phyloP scores from a whole-genome alignment of 2,888 invertebrate genomes.

The Ectropis crepuscularia region DNA sequence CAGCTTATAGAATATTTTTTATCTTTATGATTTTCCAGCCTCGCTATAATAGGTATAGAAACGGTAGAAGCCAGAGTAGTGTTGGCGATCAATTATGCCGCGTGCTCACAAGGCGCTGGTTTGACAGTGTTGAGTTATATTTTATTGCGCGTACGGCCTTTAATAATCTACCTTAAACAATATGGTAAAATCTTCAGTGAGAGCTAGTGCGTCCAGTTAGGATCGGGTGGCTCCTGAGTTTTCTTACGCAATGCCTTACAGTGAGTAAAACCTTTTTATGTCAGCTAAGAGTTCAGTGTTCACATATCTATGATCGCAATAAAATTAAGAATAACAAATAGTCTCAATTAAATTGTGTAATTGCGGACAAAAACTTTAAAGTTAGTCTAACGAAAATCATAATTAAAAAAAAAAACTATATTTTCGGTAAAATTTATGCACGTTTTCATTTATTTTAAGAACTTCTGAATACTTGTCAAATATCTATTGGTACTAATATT shows the following conservation, averaged over 20 bases:
- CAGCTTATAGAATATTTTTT: constrained; percentile 10
- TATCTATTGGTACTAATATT: no score
- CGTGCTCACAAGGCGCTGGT: constrained; percentile 19
- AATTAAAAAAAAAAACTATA: no score
- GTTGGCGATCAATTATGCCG: constrained; percentile 34
- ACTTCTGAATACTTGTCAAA: no score
- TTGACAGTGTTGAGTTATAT: constrained; percentile 8
- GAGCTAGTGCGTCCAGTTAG: constrained; percentile 8
- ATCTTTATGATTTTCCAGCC: constrained; percentile 33
- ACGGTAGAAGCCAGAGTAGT: constrained; percentile 25
- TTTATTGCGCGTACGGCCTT: constrained; percentile 13
- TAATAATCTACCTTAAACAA: constrained; percentile 9
- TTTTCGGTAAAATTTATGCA: no score
- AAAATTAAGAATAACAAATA: no score
- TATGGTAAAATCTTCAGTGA: constrained; percentile 19
- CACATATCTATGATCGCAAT: no score
- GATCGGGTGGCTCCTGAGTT: background rate
- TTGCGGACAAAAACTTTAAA: no score
- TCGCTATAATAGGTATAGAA: constrained; percentile 16
- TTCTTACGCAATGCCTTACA: background rate
- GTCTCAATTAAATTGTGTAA: no score
- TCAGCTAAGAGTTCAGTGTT: background rate
- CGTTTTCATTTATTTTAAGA: no score
- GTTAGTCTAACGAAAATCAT: no score
- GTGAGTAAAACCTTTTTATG: no score